Evolutionary conservation across 2,797 vertebrate genomes (phyloP).

Genomic region (Cirrhinus molitorella): DNA sequence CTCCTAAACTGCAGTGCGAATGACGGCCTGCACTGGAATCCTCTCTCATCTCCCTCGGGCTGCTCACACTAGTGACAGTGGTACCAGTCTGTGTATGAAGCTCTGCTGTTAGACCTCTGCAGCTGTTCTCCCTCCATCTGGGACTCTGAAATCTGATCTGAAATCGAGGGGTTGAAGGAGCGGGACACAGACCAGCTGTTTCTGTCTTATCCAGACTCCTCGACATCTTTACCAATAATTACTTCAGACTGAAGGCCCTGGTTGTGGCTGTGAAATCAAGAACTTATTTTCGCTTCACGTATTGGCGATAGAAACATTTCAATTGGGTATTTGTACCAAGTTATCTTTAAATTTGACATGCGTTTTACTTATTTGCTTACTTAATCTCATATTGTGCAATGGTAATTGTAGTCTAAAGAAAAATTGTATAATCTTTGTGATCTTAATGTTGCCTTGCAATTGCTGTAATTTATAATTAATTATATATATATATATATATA

Average conservation of each 20-base stretch:
- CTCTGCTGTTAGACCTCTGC: constrained; percentile 48
- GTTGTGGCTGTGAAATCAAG: not conserved
- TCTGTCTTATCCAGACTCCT: constrained; percentile 64
- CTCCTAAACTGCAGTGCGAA: constrained; percentile 12
- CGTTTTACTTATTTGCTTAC: not conserved
- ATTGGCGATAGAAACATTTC: not conserved
- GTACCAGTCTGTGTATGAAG: constrained; percentile 58
- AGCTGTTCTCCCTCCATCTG: constrained; percentile 72
- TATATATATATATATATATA: too few relatives aligned
- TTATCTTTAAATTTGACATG: not conserved
- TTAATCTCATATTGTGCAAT: not conserved
- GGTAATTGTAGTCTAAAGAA: not conserved
- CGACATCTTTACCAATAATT: constrained; percentile 63
- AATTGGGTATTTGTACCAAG: not conserved
- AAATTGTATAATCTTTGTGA: too few relatives aligned
- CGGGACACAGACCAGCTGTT: constrained; percentile 73
- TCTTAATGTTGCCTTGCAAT: not conserved
- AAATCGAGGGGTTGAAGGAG: constrained; percentile 67
- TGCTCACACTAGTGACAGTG: constrained; percentile 37
- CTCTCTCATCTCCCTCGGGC: constrained; percentile 21
- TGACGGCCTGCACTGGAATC: constrained; percentile 27
- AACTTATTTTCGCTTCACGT: not conserved
- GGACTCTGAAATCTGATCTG: constrained; percentile 74
- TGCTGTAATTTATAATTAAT: not conserved
- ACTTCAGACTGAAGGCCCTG: not conserved